Base-by-base conservation (phyloP, 2,888 invertebrate species). In the Ametastegia equiseti region DNA sequence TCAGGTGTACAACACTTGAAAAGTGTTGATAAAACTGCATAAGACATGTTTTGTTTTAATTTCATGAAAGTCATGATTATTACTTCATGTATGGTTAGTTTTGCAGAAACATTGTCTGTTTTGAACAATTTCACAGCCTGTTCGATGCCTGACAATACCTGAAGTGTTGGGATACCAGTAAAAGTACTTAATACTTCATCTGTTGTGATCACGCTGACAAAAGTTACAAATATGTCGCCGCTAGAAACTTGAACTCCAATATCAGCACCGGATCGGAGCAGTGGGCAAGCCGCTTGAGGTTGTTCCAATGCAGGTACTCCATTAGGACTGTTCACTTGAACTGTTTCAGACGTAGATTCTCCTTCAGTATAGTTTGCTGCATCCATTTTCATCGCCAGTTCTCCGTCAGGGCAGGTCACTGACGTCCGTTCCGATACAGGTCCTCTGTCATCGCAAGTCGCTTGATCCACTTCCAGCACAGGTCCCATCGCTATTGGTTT, bases 121-220 rank as follows among this genome's bases (percentile, higher is more conserved):
- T 57, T 57, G 23, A 57, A 57, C 57, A 23, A 23, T 27, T 57
- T 57, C 19, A 57, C 57, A 57, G 27, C 67, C n/a, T 67, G 23
- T 19, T 19, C 19, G 19, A 39, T 42, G 19, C 19, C 67, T 19
- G 19, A 19, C 33, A 75, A 13, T 19, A n/a, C 67, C 75, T 67
- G 13, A 19, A 75, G 47, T 19, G 39, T 82, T 0, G 69, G 82
- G 60, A 83, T 83, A 7, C 82, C 80, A 11, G 81, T 80, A 5
- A 82, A 36, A 47, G 80, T 15, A 5, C 33, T 80, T 11, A 82
- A 36, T 36, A 63, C 81, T 63, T 42, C 27, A 42, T 80, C 81
- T n/a, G 79, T 73, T 6, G 50, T 77, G 13, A 82, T 47, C 1
- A 77, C 36, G 27, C 19, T 42, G 15, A n/a, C n/a, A 39, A 69